Base-by-base conservation (phyloP, 2,113 vertebrate species). In the Microcebus tavaratra region DNA sequence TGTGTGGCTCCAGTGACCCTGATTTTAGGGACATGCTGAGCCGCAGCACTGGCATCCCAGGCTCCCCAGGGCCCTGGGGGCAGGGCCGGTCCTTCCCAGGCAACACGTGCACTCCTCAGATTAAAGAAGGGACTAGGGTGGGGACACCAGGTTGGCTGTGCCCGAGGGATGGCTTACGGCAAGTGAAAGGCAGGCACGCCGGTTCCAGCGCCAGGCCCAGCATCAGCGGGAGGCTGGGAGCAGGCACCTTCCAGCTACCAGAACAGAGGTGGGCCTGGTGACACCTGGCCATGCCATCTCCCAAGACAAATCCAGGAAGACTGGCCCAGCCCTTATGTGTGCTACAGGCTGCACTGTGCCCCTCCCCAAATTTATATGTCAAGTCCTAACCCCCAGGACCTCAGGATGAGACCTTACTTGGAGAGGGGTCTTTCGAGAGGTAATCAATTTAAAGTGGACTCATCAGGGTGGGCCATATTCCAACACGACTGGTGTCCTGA, bases 131-230 rank as follows among this genome's bases (percentile, higher is more conserved):
- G 73, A 50, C 20, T 18, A 1, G 29, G 50, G 93, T 7, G 65
- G 75, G 83, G 42, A 57, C 63, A 29, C 17, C 29, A 86, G 80
- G 42, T 6, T 17, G 45, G 75, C 12, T 34, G 2, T 2, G 27
- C 45, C 65, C 15, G 15, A 39, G 59, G 85, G 7, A 20, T 61
- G 39, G 39, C n/a, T 3, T 2, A 39, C 12, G 1, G 23, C 0
- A 11, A 14, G 34, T 0, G 2, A 53, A 11, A 8, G 0, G n/a
- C 23, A 70, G 36, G 9, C 13, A 13, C 8, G 27, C 18, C 1
- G 8, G 81, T 42, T 11, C 23, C 31, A 12, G 3, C 0, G 4
- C 6, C 25, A 10, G 0, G 0, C 31, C 87, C 55, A 63, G 5
- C 0, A 15, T 39, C 27, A 10, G 57, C 48, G 45, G 9, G 36